Evolutionary conservation across 2,888 invertebrate species (phyloP).

Genomic region (Thysanoteuthis rhombus): DNA sequence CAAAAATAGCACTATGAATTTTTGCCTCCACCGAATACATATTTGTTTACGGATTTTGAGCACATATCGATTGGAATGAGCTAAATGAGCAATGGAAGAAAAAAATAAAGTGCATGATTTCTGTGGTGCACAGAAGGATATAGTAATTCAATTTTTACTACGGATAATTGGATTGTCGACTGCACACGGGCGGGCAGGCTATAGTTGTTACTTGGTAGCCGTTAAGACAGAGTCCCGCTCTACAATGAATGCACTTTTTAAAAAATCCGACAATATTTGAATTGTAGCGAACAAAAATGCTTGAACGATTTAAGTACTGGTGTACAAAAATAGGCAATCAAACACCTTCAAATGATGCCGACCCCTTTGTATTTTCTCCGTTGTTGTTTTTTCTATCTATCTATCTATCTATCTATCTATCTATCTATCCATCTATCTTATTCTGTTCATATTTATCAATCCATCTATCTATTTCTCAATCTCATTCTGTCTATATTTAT

Average conservation of each 20-base stretch:
- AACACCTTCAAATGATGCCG: not conserved
- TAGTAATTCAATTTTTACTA: not conserved
- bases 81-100: too few species aligned
- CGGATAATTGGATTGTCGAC: not conserved
- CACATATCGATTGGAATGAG: too few species aligned
- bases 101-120: not conserved
- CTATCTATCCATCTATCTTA: not conserved
- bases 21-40: too few species aligned
- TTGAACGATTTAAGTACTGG: not conserved
- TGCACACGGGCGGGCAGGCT: not conserved
- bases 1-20: too few species aligned
- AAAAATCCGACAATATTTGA: not conserved
- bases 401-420: not conserved
- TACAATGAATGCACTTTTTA: not conserved
- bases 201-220: not conserved
- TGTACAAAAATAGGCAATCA: not conserved
- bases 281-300: not conserved
- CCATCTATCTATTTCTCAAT: too few species aligned
- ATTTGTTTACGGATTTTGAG: too few species aligned
- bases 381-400: not conserved
- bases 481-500: too few species aligned
- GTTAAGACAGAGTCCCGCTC: not conserved
- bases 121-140: not conserved
- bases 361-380: not conserved
- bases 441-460: too few species aligned